Conservation (phyloP, 2,797 vertebrate genomes). For the Euphonia xanthogaster region DNA sequence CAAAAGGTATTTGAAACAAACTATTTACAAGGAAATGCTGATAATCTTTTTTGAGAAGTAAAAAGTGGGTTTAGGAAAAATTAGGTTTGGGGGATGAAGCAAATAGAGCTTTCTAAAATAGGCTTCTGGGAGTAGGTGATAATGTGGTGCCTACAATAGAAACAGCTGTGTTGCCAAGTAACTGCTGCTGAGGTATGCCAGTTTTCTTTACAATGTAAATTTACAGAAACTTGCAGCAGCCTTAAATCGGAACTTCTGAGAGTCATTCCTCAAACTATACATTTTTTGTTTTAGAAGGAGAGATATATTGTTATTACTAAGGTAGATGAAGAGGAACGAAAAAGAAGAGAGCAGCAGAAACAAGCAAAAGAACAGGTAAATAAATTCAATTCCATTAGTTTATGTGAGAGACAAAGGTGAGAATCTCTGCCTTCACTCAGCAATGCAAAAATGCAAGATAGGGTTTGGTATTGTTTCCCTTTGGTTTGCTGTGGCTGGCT, state of each 20-base stretch:
- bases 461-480: neutral
- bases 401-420: neutral
- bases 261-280: neutral
- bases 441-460: neutral
- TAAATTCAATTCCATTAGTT: neutral
- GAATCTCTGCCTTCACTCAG: neutral
- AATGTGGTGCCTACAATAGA: neutral
- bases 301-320: constrained; percentile 91
- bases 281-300: constrained; percentile 84
- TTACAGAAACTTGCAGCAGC: neutral
- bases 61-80: neutral
- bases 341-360: constrained; percentile 88
- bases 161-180: neutral
- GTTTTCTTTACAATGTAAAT: neutral
- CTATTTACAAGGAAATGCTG: neutral
- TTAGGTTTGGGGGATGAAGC: neutral
- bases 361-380: constrained; percentile 89
- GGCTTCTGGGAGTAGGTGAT: neutral
- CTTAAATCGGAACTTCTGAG: neutral
- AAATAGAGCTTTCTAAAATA: neutral
- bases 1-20: neutral
- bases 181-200: neutral
- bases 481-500: neutral
- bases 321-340: constrained; percentile 92
- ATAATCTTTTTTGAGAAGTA: neutral